phyloP scores from a whole-genome alignment of 2,888 invertebrate species.

The Heliconius hortense region DNA sequence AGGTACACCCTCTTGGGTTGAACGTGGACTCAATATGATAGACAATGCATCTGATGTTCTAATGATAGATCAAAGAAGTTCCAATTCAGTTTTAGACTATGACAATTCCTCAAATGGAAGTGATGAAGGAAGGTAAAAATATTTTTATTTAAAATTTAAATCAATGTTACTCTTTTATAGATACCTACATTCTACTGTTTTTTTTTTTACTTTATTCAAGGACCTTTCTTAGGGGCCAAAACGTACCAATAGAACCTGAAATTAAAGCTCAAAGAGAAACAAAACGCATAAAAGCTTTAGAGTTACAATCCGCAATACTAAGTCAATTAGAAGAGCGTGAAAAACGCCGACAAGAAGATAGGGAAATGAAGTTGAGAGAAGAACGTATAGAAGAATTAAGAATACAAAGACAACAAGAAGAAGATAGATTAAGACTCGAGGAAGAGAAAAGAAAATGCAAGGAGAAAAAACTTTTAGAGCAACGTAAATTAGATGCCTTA shows the following conservation, averaged over 20 bases:
- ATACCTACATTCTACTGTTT: background rate
- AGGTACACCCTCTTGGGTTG: conserved; percentile 82
- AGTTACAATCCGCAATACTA: conserved; percentile 92
- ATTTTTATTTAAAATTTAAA: background rate
- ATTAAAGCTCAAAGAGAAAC: conserved; percentile 91
- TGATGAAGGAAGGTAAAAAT: conserved; percentile 70
- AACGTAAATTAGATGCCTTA: conserved; percentile 88
- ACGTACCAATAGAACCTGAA: conserved; percentile 90
- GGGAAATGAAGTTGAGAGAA: conserved; percentile 87
- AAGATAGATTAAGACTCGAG: conserved; percentile 86
- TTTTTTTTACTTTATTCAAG: conserved; percentile 58
- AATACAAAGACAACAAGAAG: conserved; percentile 87
- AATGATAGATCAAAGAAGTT: conserved; percentile 81
- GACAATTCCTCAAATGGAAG: conserved; percentile 75
- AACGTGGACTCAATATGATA: conserved; percentile 80
- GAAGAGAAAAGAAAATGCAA: conserved; percentile 85
- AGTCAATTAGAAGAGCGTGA: conserved; percentile 93
- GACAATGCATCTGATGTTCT: conserved; percentile 79
- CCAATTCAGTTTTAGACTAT: conserved; percentile 71
- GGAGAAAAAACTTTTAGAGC: conserved; percentile 87
- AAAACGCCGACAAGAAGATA: conserved; percentile 87
- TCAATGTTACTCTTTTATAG: background rate
- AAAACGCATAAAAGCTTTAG: conserved; percentile 90
- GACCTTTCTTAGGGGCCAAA: conserved; percentile 92
- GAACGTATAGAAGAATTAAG: conserved; percentile 91